Evolutionary conservation across 2,888 invertebrate genomes (phyloP).

Genomic region (Antheraea yamamai): DNA sequence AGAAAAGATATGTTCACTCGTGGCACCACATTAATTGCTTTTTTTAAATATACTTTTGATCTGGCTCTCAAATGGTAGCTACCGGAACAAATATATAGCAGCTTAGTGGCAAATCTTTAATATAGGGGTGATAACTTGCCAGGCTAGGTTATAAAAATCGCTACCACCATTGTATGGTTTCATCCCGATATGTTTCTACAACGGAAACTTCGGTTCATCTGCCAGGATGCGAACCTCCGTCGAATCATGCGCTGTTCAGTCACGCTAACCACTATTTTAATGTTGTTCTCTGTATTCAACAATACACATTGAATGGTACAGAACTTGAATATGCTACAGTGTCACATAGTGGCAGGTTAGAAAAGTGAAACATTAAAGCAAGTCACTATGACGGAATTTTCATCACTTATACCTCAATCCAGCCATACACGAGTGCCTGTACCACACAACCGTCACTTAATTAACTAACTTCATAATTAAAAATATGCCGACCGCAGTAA

Average conservation of each 20-base stretch:
- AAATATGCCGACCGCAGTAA: background rate
- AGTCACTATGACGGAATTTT: background rate
- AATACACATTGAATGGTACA: too few species aligned
- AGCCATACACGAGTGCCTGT: background rate
- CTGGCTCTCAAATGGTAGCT: background rate
- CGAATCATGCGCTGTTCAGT: background rate
- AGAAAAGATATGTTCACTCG: too few species aligned
- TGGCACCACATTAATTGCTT: too few species aligned
- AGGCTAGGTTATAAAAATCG: too few species aligned
- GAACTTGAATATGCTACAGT: too few species aligned
- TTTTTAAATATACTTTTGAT: too few species aligned
- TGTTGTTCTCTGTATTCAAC: background rate
- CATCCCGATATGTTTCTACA: background rate
- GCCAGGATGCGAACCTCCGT: background rate
- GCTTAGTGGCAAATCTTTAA: background rate
- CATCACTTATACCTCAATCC: background rate
- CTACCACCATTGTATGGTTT: too few species aligned
- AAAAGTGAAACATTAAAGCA: background rate
- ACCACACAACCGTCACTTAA: background rate
- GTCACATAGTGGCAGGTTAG: background rate
- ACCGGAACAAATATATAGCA: background rate
- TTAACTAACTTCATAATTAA: background rate
- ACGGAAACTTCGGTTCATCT: background rate
- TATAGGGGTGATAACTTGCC: too few species aligned
- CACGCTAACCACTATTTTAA: background rate